Conservation (phyloP, 2,888 invertebrate species). For the Saturnia pavonia region DNA sequence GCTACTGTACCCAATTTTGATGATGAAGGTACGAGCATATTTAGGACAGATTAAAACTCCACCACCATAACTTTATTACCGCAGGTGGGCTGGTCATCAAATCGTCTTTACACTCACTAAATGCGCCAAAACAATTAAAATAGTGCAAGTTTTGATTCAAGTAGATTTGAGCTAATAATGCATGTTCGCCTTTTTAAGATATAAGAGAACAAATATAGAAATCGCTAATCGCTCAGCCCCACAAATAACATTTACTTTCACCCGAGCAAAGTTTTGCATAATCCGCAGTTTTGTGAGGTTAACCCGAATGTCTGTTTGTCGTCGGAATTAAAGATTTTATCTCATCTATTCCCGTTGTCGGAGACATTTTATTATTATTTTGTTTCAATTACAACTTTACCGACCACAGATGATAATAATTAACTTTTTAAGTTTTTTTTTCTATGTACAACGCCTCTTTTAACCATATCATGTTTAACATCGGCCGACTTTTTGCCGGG, state of each 20-base stretch:
- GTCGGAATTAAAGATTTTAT: conserved; percentile 52
- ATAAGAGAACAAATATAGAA: background rate
- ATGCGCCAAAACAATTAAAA: no score
- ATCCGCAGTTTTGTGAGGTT: conserved; percentile 43
- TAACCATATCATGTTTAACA: background rate
- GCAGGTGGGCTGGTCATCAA: no score
- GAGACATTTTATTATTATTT: conserved; percentile 28
- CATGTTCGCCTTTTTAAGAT: background rate
- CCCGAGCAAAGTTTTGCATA: conserved; percentile 46
- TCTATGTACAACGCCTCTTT: background rate
- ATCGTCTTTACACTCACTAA: no score
- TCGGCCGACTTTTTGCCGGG: background rate
- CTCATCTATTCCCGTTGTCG: conserved; percentile 28
- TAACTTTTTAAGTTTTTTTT: background rate
- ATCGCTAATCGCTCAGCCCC: background rate
- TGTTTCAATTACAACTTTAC: background rate
- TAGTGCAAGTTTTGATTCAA: no score
- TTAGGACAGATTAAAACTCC: no score
- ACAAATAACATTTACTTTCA: conserved; percentile 15
- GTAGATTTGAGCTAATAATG: no score
- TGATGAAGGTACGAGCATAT: no score
- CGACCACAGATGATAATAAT: background rate
- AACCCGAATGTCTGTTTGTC: conserved; percentile 38
- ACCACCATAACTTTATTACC: no score
- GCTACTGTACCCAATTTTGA: no score